Evolutionary conservation across 2,113 vertebrate genomes (phyloP), one percentile per base, ranked within the genome.

Genomic region (Apteryx mantelli): DNA sequence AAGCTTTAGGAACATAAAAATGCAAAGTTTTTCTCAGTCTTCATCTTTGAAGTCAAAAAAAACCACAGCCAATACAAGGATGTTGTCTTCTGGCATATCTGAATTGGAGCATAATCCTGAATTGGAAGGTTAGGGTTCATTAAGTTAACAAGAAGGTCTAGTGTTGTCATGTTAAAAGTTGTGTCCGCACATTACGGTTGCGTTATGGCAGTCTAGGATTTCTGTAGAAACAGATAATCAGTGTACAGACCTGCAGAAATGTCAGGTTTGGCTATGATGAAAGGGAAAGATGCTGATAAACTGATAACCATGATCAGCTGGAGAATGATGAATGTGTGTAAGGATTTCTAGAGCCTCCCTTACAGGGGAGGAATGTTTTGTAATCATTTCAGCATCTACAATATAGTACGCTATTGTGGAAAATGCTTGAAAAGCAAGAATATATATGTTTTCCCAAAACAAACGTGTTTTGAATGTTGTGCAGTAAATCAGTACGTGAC

Each of bases 371-470:
- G 40, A 73, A n/a, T 7, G 60, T 63, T 89, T 48, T 50, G 8
- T 77, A 44, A 11, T 77, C 82, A 24, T 65, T 61, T 84, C 61
- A 19, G 21, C 63, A 21, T 86, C 86, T 10, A 8, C 78, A 80
- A 26, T 36, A 36, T 50, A 17, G 0, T 83, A 91, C 95, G 28
- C 89, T 24, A 5, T 66, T 66, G 86, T 89, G 84, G 89, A 76
- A 94, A 88, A 74, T 16, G 50, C 7, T 91, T 42, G 69, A 83
- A 86, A 95, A 96, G 44, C 83, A 89, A 92, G 73, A 91, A 94
- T 96, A 91, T 5, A 4, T 96, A 87, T 96, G 93, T 96, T 93
- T 96, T 82, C 55, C 55, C 14, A 58, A 32, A 58, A 58, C 8
- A 32, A 32, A 32, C 55, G 30, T 60, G 14, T 76, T 95, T 77